Conservation (phyloP, 2,113 vertebrate species). For the Trogon surrucura region DNA sequence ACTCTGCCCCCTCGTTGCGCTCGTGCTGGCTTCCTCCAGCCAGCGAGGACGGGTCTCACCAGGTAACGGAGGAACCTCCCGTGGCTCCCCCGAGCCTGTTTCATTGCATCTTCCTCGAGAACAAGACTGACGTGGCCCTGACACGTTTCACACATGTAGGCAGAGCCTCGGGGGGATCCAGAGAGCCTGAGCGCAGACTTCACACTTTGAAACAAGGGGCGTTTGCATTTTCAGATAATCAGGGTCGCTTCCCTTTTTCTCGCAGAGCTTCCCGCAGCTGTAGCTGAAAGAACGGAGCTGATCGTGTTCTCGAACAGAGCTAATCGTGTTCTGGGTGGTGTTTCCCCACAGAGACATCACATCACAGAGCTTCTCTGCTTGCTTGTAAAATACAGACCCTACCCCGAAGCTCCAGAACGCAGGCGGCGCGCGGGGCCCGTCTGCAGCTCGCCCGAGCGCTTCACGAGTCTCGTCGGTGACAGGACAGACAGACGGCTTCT, state of each 20-base stretch:
- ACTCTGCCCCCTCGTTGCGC: neutral
- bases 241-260: neutral
- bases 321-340: neutral
- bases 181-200: neutral
- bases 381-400: neutral
- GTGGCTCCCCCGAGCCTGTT: neutral
- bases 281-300: neutral
- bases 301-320: neutral
- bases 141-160: neutral
- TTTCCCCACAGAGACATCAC: neutral
- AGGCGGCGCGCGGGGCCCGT: rapidly evolving
- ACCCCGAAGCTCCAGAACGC: neutral
- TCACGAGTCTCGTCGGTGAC: rapidly evolving
- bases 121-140: neutral
- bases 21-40: neutral
- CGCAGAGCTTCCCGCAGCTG: neutral
- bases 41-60: neutral
- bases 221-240: neutral
- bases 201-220: neutral
- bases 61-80: neutral
- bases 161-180: neutral
- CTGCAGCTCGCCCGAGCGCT: neutral
- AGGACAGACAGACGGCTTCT: neutral
- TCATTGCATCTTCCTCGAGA: neutral
- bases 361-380: neutral